Evolutionary conservation across 2,797 vertebrate species (phyloP), one percentile per base, ranked within the genome.

Genomic region (Centropyge bicolor): DNA sequence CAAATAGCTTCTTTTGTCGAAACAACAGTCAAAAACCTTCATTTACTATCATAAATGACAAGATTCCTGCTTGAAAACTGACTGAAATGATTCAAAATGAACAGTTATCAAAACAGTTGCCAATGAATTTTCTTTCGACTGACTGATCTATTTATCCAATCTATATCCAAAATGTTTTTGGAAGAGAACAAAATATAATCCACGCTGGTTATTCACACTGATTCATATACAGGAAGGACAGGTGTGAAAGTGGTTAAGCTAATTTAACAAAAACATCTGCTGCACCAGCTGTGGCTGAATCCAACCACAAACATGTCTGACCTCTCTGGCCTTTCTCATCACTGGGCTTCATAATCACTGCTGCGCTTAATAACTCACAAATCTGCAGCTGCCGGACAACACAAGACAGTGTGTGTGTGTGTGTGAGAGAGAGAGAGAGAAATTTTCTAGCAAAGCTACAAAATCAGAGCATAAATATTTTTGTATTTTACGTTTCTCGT

Each of bases 251-350:
- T 2, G 54, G 72, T 46, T 57, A 46, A 74, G 67, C 9, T 49
- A 40, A n/a, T 66, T 59, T n/a, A 46, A 59, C 48, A n/a, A 68
- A 40, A 82, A 82, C 90, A 90, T 84, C 87, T 88, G 89, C 46
- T 52, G 68, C 75, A 59, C 59, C 83, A 86, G 74, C 84, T 77
- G 89, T 67, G 8, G 48, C 41, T 0, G n/a, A 82, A 60, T 5
- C n/a, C 43, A 16, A 74, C 61, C 68, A 16, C 60, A 84, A 83
- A 85, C 73, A 87, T 1, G 36, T 22, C 43, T 36, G 19, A 88
- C 79, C 88, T 80, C 76, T 0, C 0, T 1, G 45, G 60, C 65
- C 74, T 43, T 55, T 82, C 73, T 78, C 78, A 19, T 31, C n/a
- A 3, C 24, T 0, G 22, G 46, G 74, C 49, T 55, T 59, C 68